Evolutionary conservation across 2,888 invertebrate species (phyloP).

Genomic region (Anthrax anthrax): DNA sequence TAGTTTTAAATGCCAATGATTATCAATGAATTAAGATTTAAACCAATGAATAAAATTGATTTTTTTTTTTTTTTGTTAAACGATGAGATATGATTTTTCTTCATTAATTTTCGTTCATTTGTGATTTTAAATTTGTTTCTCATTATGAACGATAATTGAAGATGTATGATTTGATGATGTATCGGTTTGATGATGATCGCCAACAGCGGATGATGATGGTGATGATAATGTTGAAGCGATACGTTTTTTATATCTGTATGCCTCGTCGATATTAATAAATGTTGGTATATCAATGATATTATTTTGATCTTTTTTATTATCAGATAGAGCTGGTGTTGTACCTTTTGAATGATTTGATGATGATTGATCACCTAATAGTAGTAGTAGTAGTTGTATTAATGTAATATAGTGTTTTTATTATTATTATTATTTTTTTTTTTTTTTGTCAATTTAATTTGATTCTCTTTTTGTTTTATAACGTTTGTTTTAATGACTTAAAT

Average conservation of each 20-base stretch:
- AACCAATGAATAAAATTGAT: background rate
- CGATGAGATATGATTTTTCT: too few species aligned
- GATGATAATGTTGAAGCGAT: slow-evolving; percentile 7
- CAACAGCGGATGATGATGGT: slow-evolving; percentile 10
- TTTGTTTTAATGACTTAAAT: too few species aligned
- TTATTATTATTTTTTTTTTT: too few species aligned
- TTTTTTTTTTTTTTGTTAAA: background rate
- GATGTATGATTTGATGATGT: slow-evolving; percentile 8
- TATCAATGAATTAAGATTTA: background rate
- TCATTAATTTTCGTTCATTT: too few species aligned
- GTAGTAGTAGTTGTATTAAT: too few species aligned
- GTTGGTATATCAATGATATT: background rate
- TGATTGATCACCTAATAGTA: background rate
- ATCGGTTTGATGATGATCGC: slow-evolving; percentile 9
- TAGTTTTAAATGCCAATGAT: background rate
- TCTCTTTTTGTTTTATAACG: too few species aligned
- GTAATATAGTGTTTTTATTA: too few species aligned
- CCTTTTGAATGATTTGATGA: background rate
- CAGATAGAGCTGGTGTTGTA: background rate
- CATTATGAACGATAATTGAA: slow-evolving; percentile 6
- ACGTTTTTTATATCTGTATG: slow-evolving; percentile 7
- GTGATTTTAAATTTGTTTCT: background rate
- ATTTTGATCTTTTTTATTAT: background rate
- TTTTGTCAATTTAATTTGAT: too few species aligned
- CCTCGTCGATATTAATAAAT: slow-evolving; percentile 11